phyloP scores from a whole-genome alignment of 1,140 invertebrate species.

The Aphidius ervi region DNA sequence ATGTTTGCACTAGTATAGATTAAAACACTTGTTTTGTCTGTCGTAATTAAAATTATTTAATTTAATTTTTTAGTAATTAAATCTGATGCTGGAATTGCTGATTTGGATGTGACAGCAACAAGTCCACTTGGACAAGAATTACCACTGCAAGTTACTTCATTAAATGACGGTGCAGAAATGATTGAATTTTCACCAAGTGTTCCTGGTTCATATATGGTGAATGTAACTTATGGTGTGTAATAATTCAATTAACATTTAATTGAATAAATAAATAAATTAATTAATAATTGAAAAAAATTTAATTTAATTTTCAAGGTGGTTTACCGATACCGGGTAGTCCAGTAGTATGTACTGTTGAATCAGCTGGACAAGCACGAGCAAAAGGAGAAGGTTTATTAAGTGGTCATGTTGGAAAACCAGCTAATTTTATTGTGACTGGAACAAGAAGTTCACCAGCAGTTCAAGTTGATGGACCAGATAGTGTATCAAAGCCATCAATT shows the following conservation, averaged over 20 bases:
- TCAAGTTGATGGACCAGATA: conserved; percentile 65
- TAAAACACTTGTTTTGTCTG: conserved; percentile 3
- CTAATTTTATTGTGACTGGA: conserved; percentile 47
- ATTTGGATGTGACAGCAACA: conserved; percentile 83
- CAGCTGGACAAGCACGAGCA: conserved; percentile 59
- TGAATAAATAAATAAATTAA: background rate
- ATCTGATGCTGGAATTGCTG: conserved; percentile 82
- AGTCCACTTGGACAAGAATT: conserved; percentile 85
- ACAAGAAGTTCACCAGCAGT: conserved; percentile 50
- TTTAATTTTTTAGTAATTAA: conserved; percentile 67
- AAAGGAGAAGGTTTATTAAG: conserved; percentile 62
- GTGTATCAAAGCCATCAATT: conserved; percentile 58
- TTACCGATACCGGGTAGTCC: conserved; percentile 52
- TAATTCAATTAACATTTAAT: background rate
- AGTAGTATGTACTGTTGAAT: conserved; percentile 60
- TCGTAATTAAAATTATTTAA: background rate
- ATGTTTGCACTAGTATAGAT: background rate
- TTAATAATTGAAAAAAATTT: conserved; percentile 12
- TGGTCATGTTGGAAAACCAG: conserved; percentile 53
- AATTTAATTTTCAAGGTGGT: conserved; percentile 46
- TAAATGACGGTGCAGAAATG: conserved; percentile 69
- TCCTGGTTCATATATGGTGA: conserved; percentile 85
- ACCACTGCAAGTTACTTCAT: conserved; percentile 72
- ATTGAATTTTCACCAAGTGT: conserved; percentile 84
- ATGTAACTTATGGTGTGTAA: conserved; percentile 79